Conservation (phyloP, 2,797 vertebrate species). For the Sebastes nivosus region DNA sequence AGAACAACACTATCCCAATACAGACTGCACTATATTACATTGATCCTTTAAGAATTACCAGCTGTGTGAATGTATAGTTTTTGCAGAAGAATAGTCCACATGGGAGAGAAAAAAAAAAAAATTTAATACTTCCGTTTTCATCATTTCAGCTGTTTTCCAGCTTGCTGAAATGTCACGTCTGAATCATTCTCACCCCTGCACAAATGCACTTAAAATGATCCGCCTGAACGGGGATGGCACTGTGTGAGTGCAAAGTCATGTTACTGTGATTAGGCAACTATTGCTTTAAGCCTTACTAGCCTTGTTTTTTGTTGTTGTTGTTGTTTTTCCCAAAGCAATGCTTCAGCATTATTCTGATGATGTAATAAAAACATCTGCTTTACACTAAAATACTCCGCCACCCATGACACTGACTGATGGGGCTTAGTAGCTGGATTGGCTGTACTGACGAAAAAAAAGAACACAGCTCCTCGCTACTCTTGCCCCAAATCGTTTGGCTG, state of each 20-base stretch:
- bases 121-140: constrained; percentile 6
- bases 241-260: constrained; percentile 61
- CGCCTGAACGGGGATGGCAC: constrained; percentile 35
- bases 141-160: constrained; percentile 14
- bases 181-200: constrained; percentile 52
- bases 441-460: neutral
- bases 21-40: neutral
- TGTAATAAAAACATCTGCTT: constrained; percentile 3
- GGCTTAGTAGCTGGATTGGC: neutral
- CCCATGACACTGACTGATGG: neutral
- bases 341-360: constrained; percentile 10
- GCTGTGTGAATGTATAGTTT: constrained; percentile 1
- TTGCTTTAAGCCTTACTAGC: constrained; percentile 9
- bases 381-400: neutral
- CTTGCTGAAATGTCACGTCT: constrained; percentile 51
- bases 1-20: neutral
- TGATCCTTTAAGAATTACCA: neutral
- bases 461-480: neutral
- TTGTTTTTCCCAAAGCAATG: neutral
- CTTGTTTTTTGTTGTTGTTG: neutral
- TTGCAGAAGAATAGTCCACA: neutral
- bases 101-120: neutral
- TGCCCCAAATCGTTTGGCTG: neutral
- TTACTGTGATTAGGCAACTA: constrained; percentile 50
- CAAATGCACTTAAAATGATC: constrained; percentile 55